Base-by-base conservation (phyloP, 92 coral and sea anemone genomes). In the Parazoanthus swiftii region DNA sequence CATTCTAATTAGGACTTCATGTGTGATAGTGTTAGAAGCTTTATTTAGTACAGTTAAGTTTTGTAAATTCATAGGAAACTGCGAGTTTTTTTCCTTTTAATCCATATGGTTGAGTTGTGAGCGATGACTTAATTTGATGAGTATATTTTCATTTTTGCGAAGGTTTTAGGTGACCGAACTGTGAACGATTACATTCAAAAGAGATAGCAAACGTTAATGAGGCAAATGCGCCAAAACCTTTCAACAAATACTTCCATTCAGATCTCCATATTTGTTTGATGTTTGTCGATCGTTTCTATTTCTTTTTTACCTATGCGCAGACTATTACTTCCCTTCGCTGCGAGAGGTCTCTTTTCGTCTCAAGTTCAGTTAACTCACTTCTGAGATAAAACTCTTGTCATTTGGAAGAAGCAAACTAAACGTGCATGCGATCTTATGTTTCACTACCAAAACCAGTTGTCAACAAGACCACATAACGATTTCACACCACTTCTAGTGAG, bases 1-100 rank as follows among this genome's bases (percentile, higher is more conserved):
- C 82, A 50, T 14, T 79, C 38, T 79, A 79, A 79, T 79, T 50
- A 29, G 38, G 50, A 50, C 20, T 48, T 48, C 82, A 79, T 50
- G 67, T 79, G 82, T 79, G 35, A 33, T 14, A 79, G 18, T 50
- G 67, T 79, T 50, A 46, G 36, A 11, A 18, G 36, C 33, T n/a
- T 20, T 5, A 79, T 26, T 14, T 20, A 77, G 33, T 21, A 10
- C 37, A 14, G 18, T 33, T 29, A 11, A 5, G 37, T 73, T 73
- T 73, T 29, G 16, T 11, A 73, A 70, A 77, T 44, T 5, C 26
- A 21, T 23, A 37, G 44, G 51, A 48, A 48, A 48, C 9, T 48
- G 51, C 63, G 16, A 11, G 35, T 7, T 25, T 7, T 7, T 8
- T 8, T 8, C 1, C 3, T 73, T 29, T 13, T 1, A 73, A 21